Evolutionary conservation across 2,888 invertebrate species (phyloP), one percentile per base, ranked within the genome.

Genomic region (Tiliacea citrago): DNA sequence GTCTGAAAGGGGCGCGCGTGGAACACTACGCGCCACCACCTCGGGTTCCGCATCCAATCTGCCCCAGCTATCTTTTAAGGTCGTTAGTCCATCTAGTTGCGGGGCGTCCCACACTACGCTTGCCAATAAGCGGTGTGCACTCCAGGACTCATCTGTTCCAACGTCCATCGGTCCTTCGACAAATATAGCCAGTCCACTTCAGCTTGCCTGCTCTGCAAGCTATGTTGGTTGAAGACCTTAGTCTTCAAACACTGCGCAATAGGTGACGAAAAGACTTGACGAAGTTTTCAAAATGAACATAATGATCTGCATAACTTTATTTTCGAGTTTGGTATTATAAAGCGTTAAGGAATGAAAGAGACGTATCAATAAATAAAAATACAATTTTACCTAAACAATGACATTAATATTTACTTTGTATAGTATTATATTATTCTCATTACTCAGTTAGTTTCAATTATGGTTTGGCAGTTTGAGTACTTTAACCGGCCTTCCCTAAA

Each of bases 321-420:
- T 58, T 49, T 35, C 12, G 5, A 24, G 18, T 21, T 45, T 51
- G 7, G 8, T 45, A 24, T 60, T 29, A 13, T 39, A 73, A 47
- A 42, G 39, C 47, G 10, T 39, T 47, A 39, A 77, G 68, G 29
- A 68, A 53, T 60, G 4, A 24, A 78, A 68, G 51, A 55, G n/a
- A 45, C 45, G 45, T 62, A 61, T 29, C 18, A 39, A 29, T 29
- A 29, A 29, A 29, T 29, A 29, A 29, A 29, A 29, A n/a, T n/a
- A n/a, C n/a, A n/a, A n/a, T n/a, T n/a, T n/a, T n/a, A n/a, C n/a
- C n/a, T n/a, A n/a, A n/a, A n/a, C n/a, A n/a, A n/a, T n/a, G n/a
- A n/a, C n/a, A n/a, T n/a, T n/a, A n/a, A n/a, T n/a, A n/a, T n/a
- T n/a, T n/a, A n/a, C n/a, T n/a, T n/a, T n/a, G n/a, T n/a, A n/a